phyloP scores from a whole-genome alignment of 2,113 vertebrate genomes.

The Brachyhypopomus gauderio region DNA sequence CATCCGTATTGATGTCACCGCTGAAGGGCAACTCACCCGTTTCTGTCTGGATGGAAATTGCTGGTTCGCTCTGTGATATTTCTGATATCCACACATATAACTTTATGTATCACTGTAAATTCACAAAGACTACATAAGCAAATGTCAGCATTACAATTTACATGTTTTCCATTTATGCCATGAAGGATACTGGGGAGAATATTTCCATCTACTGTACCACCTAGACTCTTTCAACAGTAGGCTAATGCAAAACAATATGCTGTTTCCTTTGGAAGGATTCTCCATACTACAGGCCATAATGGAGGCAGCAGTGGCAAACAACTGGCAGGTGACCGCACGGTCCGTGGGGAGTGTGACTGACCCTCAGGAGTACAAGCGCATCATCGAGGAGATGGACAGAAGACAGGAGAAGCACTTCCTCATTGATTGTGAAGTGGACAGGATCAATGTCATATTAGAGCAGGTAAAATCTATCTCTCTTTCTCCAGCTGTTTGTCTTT shows the following conservation, averaged over 20 bases:
- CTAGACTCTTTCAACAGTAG: too few species aligned
- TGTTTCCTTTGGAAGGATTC: constrained; percentile 80
- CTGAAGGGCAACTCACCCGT: constrained; percentile 1
- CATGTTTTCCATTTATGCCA: background rate
- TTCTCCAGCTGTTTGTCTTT: background rate
- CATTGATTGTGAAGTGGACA: constrained; percentile 95
- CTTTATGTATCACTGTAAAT: background rate
- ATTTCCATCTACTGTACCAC: too few species aligned
- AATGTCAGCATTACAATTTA: constrained; percentile 6
- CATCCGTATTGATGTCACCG: background rate
- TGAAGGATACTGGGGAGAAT: background rate
- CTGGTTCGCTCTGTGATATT: background rate
- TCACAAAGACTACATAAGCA: constrained; percentile 2
- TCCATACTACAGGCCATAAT: constrained; percentile 98
- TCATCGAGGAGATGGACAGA: constrained; percentile 98
- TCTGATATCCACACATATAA: background rate
- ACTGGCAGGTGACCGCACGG: constrained; percentile 98
- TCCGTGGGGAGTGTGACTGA: constrained; percentile 95
- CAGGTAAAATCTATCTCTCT: constrained; percentile 78
- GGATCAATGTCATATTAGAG: constrained; percentile 96
- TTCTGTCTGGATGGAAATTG: background rate
- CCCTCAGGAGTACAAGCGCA: constrained; percentile 91
- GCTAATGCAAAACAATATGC: background rate
- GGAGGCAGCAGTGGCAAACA: constrained; percentile 97
- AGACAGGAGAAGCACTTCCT: constrained; percentile 96